These are phyloP conservation scores for Anguilla pacifica DNA, from an alignment of 2,797 vertebrate species.

Conservation along the genomic window DNA sequence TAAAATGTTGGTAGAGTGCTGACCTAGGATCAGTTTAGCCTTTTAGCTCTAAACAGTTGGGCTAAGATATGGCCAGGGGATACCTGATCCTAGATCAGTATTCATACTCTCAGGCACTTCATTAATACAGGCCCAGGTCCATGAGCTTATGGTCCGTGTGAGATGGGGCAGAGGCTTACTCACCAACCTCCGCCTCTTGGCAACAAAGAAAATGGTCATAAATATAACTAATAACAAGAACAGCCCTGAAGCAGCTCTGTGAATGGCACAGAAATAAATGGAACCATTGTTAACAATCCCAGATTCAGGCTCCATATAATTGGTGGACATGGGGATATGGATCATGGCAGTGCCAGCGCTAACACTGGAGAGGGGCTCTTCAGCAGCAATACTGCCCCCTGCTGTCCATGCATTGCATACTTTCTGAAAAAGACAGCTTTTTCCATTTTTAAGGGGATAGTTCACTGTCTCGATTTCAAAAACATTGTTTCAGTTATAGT, in stretches of 20 bases:
- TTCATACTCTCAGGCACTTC: background rate
- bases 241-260: background rate
- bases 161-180: background rate
- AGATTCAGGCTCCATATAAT: background rate
- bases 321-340: background rate
- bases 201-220: background rate
- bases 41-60: background rate
- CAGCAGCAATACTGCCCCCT: background rate
- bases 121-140: background rate
- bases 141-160: background rate
- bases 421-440: background rate
- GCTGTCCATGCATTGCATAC: background rate
- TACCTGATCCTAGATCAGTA: background rate
- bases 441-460: background rate
- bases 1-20: background rate
- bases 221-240: background rate
- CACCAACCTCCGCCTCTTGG: background rate
- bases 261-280: conserved; percentile 2
- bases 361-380: background rate
- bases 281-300: background rate
- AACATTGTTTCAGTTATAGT: too few species aligned
- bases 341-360: background rate
- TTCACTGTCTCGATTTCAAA: too few species aligned
- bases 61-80: too few species aligned
- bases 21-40: background rate